Conservation (phyloP, 2,888 invertebrate species). For the Alcis repandata region DNA sequence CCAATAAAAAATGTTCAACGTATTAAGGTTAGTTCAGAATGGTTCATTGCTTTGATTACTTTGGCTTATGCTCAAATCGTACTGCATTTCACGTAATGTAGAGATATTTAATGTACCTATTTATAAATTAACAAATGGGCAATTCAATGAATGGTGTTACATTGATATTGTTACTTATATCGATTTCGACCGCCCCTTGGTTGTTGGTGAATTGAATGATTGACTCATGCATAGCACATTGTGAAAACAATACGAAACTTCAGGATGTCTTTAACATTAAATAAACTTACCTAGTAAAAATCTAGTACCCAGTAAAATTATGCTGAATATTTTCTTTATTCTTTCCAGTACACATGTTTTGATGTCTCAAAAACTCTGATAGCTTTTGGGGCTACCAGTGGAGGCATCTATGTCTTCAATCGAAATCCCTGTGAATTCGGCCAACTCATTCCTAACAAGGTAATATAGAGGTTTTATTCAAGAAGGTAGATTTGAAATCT, state of each 20-base stretch:
- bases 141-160: too few relatives aligned
- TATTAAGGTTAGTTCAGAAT: slow-evolving; percentile 88
- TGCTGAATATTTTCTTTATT: slow-evolving; percentile 1
- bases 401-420: slow-evolving; percentile 92
- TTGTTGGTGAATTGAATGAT: neutral
- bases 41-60: slow-evolving; percentile 22
- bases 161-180: neutral
- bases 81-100: slow-evolving; percentile 15
- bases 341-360: slow-evolving; percentile 90
- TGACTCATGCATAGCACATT: neutral
- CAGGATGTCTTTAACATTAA: neutral
- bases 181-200: neutral
- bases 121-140: neutral
- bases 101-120: neutral
- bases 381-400: slow-evolving; percentile 93
- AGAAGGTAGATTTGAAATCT: too few relatives aligned
- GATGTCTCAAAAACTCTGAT: slow-evolving; percentile 91
- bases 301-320: neutral
- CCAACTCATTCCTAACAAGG: slow-evolving; percentile 93
- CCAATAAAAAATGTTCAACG: slow-evolving; percentile 89
- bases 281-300: neutral
- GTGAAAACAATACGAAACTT: neutral
- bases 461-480: too few relatives aligned
- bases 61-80: slow-evolving; percentile 63
- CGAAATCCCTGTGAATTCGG: slow-evolving; percentile 91